Evolutionary conservation across 2,888 invertebrate genomes (phyloP).

Genomic region (Trichogramma evanescens): DNA sequence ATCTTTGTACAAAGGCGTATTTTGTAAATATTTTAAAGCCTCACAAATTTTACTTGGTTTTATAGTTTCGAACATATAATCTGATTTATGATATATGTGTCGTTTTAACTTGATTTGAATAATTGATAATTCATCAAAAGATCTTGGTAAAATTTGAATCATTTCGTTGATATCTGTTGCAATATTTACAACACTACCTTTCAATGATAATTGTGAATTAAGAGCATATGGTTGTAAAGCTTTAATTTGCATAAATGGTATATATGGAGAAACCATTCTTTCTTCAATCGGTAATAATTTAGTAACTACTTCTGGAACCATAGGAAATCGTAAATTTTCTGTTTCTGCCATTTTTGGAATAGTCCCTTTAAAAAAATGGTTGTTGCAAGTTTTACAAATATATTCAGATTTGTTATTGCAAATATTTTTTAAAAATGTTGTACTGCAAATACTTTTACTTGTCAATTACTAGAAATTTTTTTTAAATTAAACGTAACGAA

Average conservation of each 20-base stretch:
- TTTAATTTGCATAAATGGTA: conserved; percentile 40
- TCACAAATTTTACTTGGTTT: conserved; percentile 23
- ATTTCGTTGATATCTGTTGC: conserved; percentile 20
- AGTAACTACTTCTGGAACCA: conserved; percentile 26
- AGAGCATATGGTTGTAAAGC: conserved; percentile 29
- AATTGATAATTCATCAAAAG: conserved; percentile 27
- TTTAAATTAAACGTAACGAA: not conserved
- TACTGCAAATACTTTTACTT: not conserved
- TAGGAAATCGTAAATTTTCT: conserved; percentile 22
- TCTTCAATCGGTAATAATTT: conserved; percentile 33
- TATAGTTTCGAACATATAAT: conserved; percentile 34
- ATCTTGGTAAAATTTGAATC: conserved; percentile 15
- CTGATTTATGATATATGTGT: conserved; percentile 26
- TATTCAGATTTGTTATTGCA: conserved; percentile 1
- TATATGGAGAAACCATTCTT: conserved; percentile 34
- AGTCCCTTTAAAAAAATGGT: conserved; percentile 3
- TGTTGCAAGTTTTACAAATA: conserved; percentile 4
- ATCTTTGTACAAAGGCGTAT: conserved; percentile 12
- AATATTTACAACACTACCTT: conserved; percentile 31
- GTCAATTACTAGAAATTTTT: conserved; percentile 1
- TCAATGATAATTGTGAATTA: conserved; percentile 32
- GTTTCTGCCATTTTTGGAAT: conserved; percentile 15
- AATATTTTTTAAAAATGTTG: conserved; percentile 3
- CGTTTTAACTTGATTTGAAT: conserved; percentile 32
- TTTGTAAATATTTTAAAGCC: conserved; percentile 14